These are phyloP conservation scores for Gymnarchus niloticus DNA, from an alignment of 2,113 vertebrate genomes.

Conservation along the genomic window DNA sequence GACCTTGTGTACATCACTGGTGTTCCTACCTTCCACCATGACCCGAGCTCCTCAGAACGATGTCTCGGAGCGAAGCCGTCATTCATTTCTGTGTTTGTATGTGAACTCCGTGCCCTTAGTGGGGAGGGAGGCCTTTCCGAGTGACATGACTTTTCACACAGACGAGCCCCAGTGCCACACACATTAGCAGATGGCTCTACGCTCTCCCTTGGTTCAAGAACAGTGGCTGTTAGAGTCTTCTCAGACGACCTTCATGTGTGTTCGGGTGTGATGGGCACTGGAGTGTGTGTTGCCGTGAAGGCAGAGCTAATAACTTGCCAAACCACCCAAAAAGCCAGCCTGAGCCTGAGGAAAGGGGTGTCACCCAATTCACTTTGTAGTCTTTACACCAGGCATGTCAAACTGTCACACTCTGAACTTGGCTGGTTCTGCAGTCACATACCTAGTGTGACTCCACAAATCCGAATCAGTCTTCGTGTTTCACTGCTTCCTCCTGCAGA, in stretches of 20 bases:
- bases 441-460: neutral
- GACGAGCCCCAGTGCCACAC: neutral
- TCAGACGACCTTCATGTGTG: neutral
- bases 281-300: neutral
- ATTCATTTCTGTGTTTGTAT: slow-evolving; percentile 26
- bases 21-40: slow-evolving; percentile 14
- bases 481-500: too few species aligned
- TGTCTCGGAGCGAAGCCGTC: neutral
- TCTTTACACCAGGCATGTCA: neutral
- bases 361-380: neutral
- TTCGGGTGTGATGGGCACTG: neutral
- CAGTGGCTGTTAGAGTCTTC: neutral
- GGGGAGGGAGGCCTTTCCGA: neutral
- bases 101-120: slow-evolving; percentile 30
- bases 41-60: slow-evolving; percentile 11
- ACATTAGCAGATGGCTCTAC: neutral
- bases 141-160: neutral
- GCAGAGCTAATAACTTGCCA: slow-evolving; percentile 2
- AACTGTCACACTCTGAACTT: neutral
- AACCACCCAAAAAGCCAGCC: slow-evolving; percentile 20
- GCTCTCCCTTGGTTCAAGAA: neutral
- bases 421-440: neutral
- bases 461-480: neutral
- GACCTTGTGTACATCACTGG: slow-evolving; percentile 52
- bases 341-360: neutral